Base-by-base conservation (phyloP, 2,888 invertebrate species). In the Gisinianus flammeolus region DNA sequence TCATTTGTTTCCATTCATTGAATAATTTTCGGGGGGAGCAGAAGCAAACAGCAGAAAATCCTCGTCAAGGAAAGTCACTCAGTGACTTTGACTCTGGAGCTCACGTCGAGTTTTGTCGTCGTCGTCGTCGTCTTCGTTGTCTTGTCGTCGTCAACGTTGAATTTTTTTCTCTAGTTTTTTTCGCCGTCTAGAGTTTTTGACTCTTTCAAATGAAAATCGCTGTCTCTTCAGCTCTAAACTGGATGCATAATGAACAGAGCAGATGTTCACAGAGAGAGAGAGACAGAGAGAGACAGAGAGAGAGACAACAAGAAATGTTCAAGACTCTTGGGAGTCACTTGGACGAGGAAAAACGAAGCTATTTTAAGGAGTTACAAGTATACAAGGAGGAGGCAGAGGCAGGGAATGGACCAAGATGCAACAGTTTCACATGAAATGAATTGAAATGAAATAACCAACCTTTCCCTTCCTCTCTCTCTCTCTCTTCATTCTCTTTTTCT, bases 211-310 rank as follows among this genome's bases (percentile, higher is more conserved):
- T 16, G 52, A 12, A 16, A 12, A 16, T 52, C 16, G 16, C 52
- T 12, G 16, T 12, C 10, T 10, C n/a, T n/a, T n/a, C n/a, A n/a
- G n/a, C n/a, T n/a, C n/a, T 28, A 52, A 52, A 26, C 6, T 54
- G 52, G 70, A 70, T 70, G 70, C 35, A 70, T 70, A 70, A 70
- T 70, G 70, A 70, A 70, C 54, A 30, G 70, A 70, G 24, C 70
- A 70, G 70, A 70, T 70, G 70, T 70, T 70, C 52, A 70, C 28
- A 24, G 12, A 12, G 54, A 19, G 54, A 54, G 6, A 54, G n/a
- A n/a, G n/a, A n/a, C n/a, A n/a, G n/a, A n/a, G n/a, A n/a, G n/a
- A n/a, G n/a, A n/a, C n/a, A 16, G 2, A 35, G 44, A 44, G 44
- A 4, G 44, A 44, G 44, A 44, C 44, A 19, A 44, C 44, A 44